Evolutionary conservation across 2,113 vertebrate genomes (phyloP), one percentile per base, ranked within the genome.

Genomic region (Chamaetylas fuelleborni): DNA sequence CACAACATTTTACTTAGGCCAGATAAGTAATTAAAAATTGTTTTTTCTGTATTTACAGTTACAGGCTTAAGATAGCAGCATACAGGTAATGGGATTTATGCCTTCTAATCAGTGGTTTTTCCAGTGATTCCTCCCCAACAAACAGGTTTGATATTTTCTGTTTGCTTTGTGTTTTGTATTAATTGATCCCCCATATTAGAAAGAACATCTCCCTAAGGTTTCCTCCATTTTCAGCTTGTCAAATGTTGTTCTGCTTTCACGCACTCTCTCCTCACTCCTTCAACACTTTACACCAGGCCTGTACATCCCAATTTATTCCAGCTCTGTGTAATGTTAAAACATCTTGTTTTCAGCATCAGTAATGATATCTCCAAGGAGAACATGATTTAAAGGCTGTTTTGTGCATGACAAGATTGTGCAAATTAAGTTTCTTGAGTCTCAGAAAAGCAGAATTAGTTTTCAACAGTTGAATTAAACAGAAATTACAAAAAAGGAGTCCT

Each of bases 151-250:
- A 28, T 56, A 76, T 50, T 54, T 87, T 57, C 54, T 77, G 29
- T 82, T 93, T 91, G 34, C 11, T 67, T 13, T 40, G 48, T 19
- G 4, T 7, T 92, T 73, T 83, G 54, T 53, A 84, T 83, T 71
- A 96, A 96, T 40, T 67, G 65, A 92, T 73, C 43, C 31, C 74
- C 51, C 58, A 73, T 38, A 43, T 86, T 73, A 70, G 31, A 67
- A 87, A 85, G n/a, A 88, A 76, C 14, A 70, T 66, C 26, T 23
- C 47, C 34, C 15, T 31, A 73, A 51, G 51, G 51, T 60, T 92
- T 85, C 26, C 31, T 94, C 62, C 38, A 80, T 96, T 95, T 95
- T 90, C 93, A 93, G 24, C 79, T 65, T 92, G 90, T 94, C 93
- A 95, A n/a, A 77, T 0, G 3, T 42, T 40, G 47, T 71, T 86